Percentiles rank a stretch among this genome's conserved stretches.
Conservation (phyloP, 2,113 vertebrate species). For the Thamnophis sirtalis region DNA sequence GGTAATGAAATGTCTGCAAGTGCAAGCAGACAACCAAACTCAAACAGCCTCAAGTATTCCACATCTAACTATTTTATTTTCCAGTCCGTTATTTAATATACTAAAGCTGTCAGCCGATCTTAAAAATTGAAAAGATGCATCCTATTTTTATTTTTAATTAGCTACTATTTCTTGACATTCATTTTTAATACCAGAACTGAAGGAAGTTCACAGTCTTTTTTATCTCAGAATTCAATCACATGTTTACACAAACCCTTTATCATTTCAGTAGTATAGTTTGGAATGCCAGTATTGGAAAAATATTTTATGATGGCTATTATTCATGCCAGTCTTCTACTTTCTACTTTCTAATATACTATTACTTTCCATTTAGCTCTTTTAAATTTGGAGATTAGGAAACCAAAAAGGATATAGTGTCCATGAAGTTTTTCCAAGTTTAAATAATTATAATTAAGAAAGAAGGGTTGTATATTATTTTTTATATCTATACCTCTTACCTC, state of each 20-base stretch:
- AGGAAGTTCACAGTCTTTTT: background rate
- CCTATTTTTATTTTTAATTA: background rate
- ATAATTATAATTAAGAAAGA: background rate
- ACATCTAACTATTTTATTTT: background rate
- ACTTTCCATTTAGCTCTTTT: background rate
- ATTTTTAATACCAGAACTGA: background rate
- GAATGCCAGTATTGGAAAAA: background rate
- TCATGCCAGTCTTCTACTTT: background rate
- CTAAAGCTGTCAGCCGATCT: background rate
- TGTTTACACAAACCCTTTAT: background rate
- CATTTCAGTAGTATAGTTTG: background rate
- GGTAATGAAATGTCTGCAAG: no score
- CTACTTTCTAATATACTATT: background rate
- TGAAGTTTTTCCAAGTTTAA: background rate
- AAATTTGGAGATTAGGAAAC: background rate
- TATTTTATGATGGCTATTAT: background rate
- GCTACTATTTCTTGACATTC: background rate
- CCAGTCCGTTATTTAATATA: background rate
- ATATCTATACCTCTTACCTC: background rate
- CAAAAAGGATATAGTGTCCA: background rate
- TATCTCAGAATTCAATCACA: background rate
- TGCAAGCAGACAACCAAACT: no score
- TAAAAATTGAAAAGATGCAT: background rate
- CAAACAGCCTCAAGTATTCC: no score
- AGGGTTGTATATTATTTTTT: background rate